Evolutionary conservation across 2,888 invertebrate species (phyloP).

Genomic region (Cabera pusaria): DNA sequence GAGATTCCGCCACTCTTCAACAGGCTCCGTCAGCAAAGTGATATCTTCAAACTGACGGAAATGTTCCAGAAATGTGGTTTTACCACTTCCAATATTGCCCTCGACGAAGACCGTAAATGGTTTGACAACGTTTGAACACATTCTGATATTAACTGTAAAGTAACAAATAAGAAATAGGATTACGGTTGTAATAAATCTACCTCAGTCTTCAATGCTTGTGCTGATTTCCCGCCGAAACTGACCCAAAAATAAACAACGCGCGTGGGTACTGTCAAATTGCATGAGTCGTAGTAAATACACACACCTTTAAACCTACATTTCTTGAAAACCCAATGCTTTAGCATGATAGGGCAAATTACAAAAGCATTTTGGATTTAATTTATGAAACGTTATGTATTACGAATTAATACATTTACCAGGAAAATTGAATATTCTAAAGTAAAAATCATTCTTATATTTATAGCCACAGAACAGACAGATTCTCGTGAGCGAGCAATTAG

Average conservation of each 20-base stretch:
- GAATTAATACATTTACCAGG: too few relatives aligned
- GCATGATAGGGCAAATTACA: conserved; percentile 34
- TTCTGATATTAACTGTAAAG: too few relatives aligned
- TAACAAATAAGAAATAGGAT: too few relatives aligned
- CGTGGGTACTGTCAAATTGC: conserved; percentile 26
- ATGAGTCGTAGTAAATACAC: conserved; percentile 44
- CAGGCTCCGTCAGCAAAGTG: conserved; percentile 88
- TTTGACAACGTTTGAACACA: conserved; percentile 65
- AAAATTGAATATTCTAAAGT: too few relatives aligned
- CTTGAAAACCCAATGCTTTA: conserved; percentile 23
- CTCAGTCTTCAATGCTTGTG: background rate
- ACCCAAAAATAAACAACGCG: conserved; percentile 53
- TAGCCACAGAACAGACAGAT: too few relatives aligned
- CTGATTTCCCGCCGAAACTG: conserved; percentile 64
- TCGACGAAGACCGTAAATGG: conserved; percentile 93
- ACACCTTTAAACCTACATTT: conserved; percentile 50
- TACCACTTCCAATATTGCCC: conserved; percentile 95
- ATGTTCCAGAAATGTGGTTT: conserved; percentile 93
- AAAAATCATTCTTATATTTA: too few relatives aligned
- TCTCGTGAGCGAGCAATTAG: too few relatives aligned
- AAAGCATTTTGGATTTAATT: conserved; percentile 8
- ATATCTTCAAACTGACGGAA: conserved; percentile 89
- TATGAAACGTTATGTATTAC: too few relatives aligned
- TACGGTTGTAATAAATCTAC: too few relatives aligned
- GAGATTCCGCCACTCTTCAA: conserved; percentile 92